phyloP scores from a whole-genome alignment of 2,888 invertebrate species.

The Eucera pruinosa region DNA sequence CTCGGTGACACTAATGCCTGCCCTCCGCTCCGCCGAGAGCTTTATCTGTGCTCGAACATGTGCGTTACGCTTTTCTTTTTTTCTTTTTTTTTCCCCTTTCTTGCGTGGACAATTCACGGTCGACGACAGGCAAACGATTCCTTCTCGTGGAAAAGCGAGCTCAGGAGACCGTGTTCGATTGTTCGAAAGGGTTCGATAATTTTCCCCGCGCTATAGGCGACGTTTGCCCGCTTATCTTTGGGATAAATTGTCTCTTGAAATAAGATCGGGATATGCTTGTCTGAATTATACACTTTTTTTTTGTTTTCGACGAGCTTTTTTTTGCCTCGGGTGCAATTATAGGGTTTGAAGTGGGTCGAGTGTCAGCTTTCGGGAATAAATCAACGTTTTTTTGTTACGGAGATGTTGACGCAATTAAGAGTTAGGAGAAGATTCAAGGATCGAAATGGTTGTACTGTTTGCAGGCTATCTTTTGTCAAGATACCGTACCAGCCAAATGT shows the following conservation, averaged over 20 bases:
- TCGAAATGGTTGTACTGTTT: background rate
- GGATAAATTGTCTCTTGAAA: slow-evolving; percentile 16
- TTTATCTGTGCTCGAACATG: slow-evolving; percentile 60
- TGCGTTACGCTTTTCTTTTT: background rate
- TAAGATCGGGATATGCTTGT: background rate
- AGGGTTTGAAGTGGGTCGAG: background rate
- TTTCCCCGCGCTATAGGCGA: too few relatives aligned
- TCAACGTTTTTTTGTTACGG: background rate
- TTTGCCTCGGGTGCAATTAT: background rate
- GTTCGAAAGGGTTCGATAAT: background rate
- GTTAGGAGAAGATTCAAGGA: background rate
- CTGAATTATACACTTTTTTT: background rate
- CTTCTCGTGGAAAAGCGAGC: background rate
- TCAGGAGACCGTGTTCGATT: background rate
- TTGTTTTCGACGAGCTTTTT: background rate
- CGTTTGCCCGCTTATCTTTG: slow-evolving; percentile 3
- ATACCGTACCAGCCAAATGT: too few relatives aligned
- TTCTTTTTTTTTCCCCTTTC: background rate
- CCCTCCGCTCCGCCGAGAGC: slow-evolving; percentile 53
- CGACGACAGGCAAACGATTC: slow-evolving; percentile 47
- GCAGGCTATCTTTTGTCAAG: background rate
- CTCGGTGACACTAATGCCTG: slow-evolving; percentile 78
- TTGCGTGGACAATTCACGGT: background rate
- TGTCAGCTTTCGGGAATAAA: slow-evolving; percentile 1
- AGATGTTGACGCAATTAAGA: background rate